These are phyloP conservation scores for Epirrhoe tristata DNA, from an alignment of 2,888 invertebrate species.

Conservation along the genomic window DNA sequence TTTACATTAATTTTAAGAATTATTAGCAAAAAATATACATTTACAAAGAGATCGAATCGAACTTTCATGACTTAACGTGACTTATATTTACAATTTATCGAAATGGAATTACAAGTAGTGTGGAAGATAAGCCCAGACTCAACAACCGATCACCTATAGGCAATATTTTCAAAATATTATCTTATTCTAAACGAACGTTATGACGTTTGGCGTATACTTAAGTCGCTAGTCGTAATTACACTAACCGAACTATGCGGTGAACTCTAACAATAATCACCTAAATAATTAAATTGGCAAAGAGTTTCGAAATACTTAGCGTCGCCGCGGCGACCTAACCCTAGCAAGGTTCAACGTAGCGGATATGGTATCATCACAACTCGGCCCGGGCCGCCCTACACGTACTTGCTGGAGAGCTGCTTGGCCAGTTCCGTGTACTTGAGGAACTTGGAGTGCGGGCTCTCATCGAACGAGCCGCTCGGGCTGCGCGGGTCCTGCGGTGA, in stretches of 20 bases:
- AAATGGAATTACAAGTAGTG: slow-evolving; percentile 83
- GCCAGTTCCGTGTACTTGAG: slow-evolving; percentile 99
- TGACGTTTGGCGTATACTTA: slow-evolving; percentile 86
- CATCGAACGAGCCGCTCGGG: slow-evolving; percentile 89
- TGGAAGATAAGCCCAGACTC: slow-evolving; percentile 77
- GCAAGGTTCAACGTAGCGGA: slow-evolving; percentile 87
- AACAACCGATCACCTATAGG: slow-evolving; percentile 80
- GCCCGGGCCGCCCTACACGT: slow-evolving; percentile 88
- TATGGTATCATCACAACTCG: slow-evolving; percentile 91
- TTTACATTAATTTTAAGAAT: slow-evolving; percentile 58
- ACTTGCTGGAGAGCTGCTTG: slow-evolving; percentile 98
- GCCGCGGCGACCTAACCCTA: slow-evolving; percentile 81
- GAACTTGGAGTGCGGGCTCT: slow-evolving; percentile 98
- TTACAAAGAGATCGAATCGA: slow-evolving; percentile 85
- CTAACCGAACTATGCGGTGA: slow-evolving; percentile 84
- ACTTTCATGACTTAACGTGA: slow-evolving; percentile 82
- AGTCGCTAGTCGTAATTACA: slow-evolving; percentile 83
- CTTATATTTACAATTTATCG: slow-evolving; percentile 83
- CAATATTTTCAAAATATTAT: slow-evolving; percentile 84
- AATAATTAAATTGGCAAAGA: slow-evolving; percentile 86
- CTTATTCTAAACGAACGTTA: slow-evolving; percentile 80
- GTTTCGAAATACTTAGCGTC: slow-evolving; percentile 85
- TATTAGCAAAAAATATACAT: slow-evolving; percentile 83
- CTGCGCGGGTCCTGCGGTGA: slow-evolving; percentile 86
- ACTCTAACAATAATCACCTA: slow-evolving; percentile 83